Conservation (phyloP, 2,888 invertebrate species). For the Polyommatus icarus region DNA sequence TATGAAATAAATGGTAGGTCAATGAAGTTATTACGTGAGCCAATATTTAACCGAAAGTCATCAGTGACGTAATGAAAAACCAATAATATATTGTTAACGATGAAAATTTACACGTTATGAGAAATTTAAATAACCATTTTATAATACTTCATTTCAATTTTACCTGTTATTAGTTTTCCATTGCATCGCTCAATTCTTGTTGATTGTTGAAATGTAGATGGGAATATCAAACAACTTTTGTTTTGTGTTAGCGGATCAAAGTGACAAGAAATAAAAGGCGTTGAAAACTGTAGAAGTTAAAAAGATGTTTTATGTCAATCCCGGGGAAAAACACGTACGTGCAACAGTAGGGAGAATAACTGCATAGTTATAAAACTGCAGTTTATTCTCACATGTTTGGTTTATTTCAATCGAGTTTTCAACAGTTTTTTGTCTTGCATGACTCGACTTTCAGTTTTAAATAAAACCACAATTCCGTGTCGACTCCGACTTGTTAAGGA, state of each 20-base stretch:
- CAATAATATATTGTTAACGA: constrained; percentile 25
- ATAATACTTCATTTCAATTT: constrained; percentile 5
- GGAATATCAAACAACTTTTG: neutral
- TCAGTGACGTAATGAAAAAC: constrained; percentile 20
- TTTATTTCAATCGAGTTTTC: constrained; percentile 3
- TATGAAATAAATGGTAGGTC: neutral
- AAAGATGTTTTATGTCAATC: neutral
- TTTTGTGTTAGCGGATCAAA: neutral
- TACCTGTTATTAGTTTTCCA: constrained; percentile 8
- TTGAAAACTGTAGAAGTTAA: neutral
- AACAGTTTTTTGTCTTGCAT: constrained; percentile 1
- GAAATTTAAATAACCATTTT: constrained; percentile 1
- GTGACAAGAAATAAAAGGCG: neutral
- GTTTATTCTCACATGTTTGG: neutral
- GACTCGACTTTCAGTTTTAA: neutral
- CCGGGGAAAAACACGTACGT: neutral
- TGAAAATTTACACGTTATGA: constrained; percentile 24
- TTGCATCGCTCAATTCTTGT: neutral
- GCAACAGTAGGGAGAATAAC: neutral
- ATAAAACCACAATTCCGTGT: neutral
- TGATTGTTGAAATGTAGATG: neutral
- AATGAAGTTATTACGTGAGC: constrained; percentile 14
- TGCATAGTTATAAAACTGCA: neutral
- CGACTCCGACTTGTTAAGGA: neutral
- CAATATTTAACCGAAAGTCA: constrained; percentile 17